Percentiles rank a stretch among this genome's conserved stretches.
Evolutionary conservation across 2,797 vertebrate species (phyloP).

Genomic region (Mormyrops attenuatus): DNA sequence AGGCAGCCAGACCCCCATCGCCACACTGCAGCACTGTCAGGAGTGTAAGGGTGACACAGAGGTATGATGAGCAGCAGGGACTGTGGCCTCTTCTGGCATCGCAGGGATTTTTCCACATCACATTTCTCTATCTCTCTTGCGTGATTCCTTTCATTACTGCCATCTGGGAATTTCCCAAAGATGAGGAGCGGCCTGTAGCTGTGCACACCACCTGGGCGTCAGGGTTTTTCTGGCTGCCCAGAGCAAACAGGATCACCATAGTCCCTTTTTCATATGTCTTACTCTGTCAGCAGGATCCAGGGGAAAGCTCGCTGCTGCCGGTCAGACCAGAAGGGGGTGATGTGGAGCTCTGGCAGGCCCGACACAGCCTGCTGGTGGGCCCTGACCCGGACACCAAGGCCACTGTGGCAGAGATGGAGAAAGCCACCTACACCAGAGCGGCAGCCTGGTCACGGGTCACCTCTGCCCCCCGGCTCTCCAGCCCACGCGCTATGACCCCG

Average conservation of each 20-base stretch:
- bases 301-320: background rate
- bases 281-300: background rate
- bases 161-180: no score
- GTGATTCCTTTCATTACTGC: no score
- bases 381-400: background rate
- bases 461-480: slow-evolving; percentile 36
- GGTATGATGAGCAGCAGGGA: background rate
- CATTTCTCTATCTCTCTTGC: background rate
- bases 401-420: background rate
- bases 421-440: background rate
- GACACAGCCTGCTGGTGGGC: background rate
- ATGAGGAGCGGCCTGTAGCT: background rate
- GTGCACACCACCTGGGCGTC: background rate
- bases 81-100: background rate
- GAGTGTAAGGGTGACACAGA: background rate
- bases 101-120: background rate
- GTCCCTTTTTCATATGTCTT: background rate
- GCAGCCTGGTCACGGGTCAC: slow-evolving; percentile 21
- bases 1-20: background rate
- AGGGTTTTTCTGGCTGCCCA: background rate
- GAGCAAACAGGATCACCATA: background rate
- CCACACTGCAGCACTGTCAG: background rate
- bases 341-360: background rate
- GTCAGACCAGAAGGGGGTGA: background rate
- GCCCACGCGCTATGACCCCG: background rate